phyloP scores from a whole-genome alignment of 2,797 vertebrate genomes.

The Acropternis orthonyx region DNA sequence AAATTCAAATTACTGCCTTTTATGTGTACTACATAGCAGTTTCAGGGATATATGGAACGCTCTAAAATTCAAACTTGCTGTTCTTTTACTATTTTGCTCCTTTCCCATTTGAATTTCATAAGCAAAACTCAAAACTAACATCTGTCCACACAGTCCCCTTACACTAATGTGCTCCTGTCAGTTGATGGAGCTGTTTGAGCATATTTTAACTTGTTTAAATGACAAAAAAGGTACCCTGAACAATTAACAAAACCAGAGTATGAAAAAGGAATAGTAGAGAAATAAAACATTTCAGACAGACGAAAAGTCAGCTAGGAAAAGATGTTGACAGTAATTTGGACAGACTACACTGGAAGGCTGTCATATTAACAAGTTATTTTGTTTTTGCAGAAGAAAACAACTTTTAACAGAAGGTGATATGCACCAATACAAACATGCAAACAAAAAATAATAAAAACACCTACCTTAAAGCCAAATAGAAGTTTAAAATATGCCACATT shows the following conservation, averaged over 20 bases:
- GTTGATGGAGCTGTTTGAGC: neutral
- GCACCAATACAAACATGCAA: neutral
- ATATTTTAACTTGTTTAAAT: neutral
- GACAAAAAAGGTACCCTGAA: neutral
- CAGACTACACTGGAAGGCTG: neutral
- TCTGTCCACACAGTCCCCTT: neutral
- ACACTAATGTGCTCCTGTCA: neutral
- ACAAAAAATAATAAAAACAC: neutral
- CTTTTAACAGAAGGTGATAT: neutral
- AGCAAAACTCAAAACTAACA: neutral
- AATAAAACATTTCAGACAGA: neutral
- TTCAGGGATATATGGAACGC: neutral
- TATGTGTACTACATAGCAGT: neutral
- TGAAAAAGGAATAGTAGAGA: neutral
- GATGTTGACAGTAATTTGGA: neutral
- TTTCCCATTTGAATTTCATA: neutral
- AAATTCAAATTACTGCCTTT: slow-evolving; percentile 20
- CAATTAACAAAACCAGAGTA: neutral
- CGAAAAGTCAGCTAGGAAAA: neutral
- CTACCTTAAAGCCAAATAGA: neutral
- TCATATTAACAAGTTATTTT: neutral
- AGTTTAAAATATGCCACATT: neutral
- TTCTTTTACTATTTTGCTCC: neutral
- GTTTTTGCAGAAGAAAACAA: neutral
- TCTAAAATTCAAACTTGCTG: slow-evolving; percentile 4